Base-by-base conservation (phyloP, 2,888 invertebrate genomes). In the Cantharis rufa region DNA sequence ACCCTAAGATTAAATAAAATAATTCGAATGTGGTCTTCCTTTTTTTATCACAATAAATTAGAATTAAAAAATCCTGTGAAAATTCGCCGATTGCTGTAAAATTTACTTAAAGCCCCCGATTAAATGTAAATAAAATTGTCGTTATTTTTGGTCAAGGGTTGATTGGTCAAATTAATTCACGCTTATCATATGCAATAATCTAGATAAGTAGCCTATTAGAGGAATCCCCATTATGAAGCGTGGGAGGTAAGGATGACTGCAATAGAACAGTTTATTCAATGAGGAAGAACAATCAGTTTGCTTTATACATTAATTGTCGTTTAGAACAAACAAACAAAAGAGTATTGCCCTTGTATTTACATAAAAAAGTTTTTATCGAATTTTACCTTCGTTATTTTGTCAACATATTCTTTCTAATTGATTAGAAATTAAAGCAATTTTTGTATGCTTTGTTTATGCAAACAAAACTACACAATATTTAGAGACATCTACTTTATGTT, bases 211-310 rank as follows among this genome's bases (percentile, higher is more conserved):
- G 61, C 74, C 62, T 69, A 74, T 71, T 48, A 68, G 63, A 62
- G 27, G 62, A 70, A 69, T 66, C 70, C 72, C 72, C 74, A 66
- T 66, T 66, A 71, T 75, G 75, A 73, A 78, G 75, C 78, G 78
- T 78, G 78, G 78, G 78, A 78, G 71, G 76, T 70, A 76, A 81
- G 82, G 82, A 82, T 81, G 82, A 81, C 80, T 79, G 78, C 80
- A 82, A 82, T 82, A 82, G 75, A 81, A 74, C 75, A 79, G 80
- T 80, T 81, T 80, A 80, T 80, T 78, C 81, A 82, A 82, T 82
- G 80, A 81, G 81, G 81, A 81, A 81, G 81, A 81, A 81, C 80
- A 81, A 81, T 81, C 81, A 81, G 80, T 79, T 80, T 80, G 78
- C 80, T 82, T 82, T 80, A 82, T 80, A 81, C 80, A 79, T 79